phyloP scores from a whole-genome alignment of 2,113 vertebrate genomes.

The Pao palembangensis region DNA sequence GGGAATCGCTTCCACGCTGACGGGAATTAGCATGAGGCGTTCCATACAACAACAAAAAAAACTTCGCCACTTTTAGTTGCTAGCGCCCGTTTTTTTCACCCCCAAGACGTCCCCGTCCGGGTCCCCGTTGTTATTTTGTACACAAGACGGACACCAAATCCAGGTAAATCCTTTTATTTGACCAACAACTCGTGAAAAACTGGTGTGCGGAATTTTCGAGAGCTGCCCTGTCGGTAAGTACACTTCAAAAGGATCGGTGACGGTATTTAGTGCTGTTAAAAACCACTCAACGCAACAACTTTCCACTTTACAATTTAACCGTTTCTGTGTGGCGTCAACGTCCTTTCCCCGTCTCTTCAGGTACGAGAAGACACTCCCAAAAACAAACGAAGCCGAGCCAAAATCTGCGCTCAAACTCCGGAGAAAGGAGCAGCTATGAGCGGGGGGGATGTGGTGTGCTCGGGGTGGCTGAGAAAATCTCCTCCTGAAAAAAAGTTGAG shows the following conservation, averaged over 20 bases:
- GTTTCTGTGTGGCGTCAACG: constrained; percentile 5
- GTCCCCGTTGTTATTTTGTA: constrained; percentile 36
- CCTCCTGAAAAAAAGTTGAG: constrained; percentile 98
- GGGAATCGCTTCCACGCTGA: constrained; percentile 60
- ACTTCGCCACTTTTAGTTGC: constrained; percentile 63
- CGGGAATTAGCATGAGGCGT: constrained; percentile 58
- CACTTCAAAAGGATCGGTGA: constrained; percentile 52
- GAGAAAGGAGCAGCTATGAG: constrained; percentile 77
- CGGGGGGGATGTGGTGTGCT: constrained; percentile 91
- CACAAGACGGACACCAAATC: constrained; percentile 38
- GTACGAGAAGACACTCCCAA: constrained; percentile 49
- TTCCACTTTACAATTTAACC: constrained; percentile 4
- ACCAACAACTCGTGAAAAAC: constrained; percentile 47
- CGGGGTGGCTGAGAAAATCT: constrained; percentile 95
- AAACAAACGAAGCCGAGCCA: constrained; percentile 36
- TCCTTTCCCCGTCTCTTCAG: constrained; percentile 22
- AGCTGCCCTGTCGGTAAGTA: constrained; percentile 49
- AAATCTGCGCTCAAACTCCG: constrained; percentile 40
- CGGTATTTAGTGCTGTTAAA: constrained; percentile 45
- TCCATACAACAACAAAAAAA: constrained; percentile 58
- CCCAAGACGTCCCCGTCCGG: constrained; percentile 26
- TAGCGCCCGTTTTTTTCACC: constrained; percentile 24
- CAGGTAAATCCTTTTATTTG: constrained; percentile 35
- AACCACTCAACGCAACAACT: constrained; percentile 13
- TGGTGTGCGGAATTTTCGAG: constrained; percentile 48